These are phyloP conservation scores for Psittacula derbiana DNA, from an alignment of 2,797 vertebrate species.

Conservation along the genomic window DNA sequence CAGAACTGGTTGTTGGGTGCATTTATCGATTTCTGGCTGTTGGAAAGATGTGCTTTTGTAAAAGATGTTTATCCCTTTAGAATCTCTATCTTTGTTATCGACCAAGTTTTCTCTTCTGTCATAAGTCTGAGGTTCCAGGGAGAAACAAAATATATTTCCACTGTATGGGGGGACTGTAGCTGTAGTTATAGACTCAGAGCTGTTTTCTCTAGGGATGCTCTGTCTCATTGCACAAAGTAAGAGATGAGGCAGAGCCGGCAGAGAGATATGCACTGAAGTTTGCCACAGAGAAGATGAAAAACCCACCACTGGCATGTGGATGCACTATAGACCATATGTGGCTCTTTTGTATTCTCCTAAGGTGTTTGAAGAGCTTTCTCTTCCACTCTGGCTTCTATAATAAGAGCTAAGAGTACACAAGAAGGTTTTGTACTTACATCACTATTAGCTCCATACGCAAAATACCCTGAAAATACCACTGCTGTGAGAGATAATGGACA, in stretches of 20 bases:
- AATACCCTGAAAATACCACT: background rate
- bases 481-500: background rate
- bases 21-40: background rate
- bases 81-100: background rate
- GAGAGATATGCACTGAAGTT: background rate
- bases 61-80: background rate
- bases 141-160: background rate
- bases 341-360: background rate
- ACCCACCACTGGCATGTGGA: background rate
- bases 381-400: background rate
- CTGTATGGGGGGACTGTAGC: background rate
- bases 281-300: background rate
- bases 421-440: background rate
- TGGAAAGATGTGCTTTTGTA: background rate
- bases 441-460: background rate
- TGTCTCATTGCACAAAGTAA: background rate
- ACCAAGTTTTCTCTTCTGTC: background rate
- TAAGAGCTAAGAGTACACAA: background rate
- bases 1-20: background rate
- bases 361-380: background rate
- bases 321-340: background rate
- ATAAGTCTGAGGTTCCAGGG: background rate
- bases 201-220: background rate
- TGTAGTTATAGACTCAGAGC: background rate
- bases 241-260: background rate